Base-by-base conservation (phyloP, 2,113 vertebrate species). In the Hirundichthys speculiger region DNA sequence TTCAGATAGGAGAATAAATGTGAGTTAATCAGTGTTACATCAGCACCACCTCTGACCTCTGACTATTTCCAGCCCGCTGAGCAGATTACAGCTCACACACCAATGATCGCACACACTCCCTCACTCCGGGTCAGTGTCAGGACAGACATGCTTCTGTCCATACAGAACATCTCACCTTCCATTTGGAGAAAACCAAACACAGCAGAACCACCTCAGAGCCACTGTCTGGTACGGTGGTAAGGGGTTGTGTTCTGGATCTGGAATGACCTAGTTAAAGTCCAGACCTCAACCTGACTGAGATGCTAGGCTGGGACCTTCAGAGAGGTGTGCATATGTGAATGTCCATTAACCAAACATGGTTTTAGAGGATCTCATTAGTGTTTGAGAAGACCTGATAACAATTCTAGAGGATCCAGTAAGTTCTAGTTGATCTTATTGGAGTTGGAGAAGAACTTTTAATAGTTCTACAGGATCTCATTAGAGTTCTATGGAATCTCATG, bases 11-110 rank as follows among this genome's bases (percentile, higher is more conserved):
- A 46, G 20, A 22, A 45, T 34, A 10, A 34, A 10, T 34, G 19
- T 45, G 38, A 15, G 20, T 48, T 56, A 63, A 72, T 67, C 20
- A 15, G 43, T 0, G 72, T 80, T 71, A 75, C 66, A 62, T 80
- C 69, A 66, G 41, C 1, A 9, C 49, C 55, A 77, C 60, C 65
- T 81, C 55, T 53, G 73, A 81, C 72, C 78, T 73, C 58, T 60
- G 53, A 19, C 66, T 65, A 73, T 64, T 77, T 61, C 15, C 53
- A 56, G 68, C 59, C 54, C 16, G 57, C 30, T 69, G 34, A 75
- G 22, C 49, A 51, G 75, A 22, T 22, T 50, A 18, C 38, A 58
- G 30, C 30, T 34, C 6, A 34, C 11, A 34, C 30, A 34, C 30
- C 11, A 10, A 34, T 34, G 47, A 50, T 14, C 16, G 9, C 38